Percentiles rank a stretch among this genome's conserved stretches.
Conservation (phyloP, 1,140 invertebrate species). For the Trichoplusia ni region DNA sequence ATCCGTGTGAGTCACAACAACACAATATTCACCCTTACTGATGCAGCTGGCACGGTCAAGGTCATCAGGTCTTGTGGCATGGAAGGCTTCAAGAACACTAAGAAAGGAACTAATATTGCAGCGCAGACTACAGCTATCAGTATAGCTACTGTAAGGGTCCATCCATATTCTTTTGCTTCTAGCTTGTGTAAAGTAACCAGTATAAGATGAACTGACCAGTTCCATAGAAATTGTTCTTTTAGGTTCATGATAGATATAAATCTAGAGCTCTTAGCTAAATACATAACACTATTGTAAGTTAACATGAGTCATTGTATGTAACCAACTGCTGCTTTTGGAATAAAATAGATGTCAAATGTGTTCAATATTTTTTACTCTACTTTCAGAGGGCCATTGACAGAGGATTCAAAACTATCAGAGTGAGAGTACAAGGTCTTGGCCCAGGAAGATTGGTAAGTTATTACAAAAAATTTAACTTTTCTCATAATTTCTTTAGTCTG, state of each 20-base stretch:
- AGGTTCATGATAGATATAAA: no score
- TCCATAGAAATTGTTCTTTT: neutral
- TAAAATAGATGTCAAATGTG: no score
- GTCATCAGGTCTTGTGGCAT: constrained; percentile 89
- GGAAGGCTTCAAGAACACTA: constrained; percentile 97
- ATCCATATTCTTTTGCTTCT: constrained; percentile 44
- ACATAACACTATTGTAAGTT: no score
- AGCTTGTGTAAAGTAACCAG: no score
- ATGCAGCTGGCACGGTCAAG: constrained; percentile 84
- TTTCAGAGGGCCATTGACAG: constrained; percentile 87
- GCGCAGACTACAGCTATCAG: constrained; percentile 95
- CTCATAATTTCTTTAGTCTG: neutral
- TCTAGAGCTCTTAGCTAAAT: no score
- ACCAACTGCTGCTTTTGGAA: no score
- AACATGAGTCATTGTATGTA: no score
- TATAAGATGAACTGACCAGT: no score
- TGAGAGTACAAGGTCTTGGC: constrained; percentile 90
- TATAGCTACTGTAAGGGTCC: constrained; percentile 87
- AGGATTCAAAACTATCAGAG: constrained; percentile 88
- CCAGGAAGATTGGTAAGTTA: constrained; percentile 91
- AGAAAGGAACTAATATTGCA: constrained; percentile 97
- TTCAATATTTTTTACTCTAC: constrained; percentile 9
- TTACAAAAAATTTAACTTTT: neutral
- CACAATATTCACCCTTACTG: constrained; percentile 90
- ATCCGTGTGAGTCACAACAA: constrained; percentile 93